Percentiles rank a stretch among this genome's conserved stretches.
Conservation (phyloP, 2,797 vertebrate species). For the Choloepus didactylus region DNA sequence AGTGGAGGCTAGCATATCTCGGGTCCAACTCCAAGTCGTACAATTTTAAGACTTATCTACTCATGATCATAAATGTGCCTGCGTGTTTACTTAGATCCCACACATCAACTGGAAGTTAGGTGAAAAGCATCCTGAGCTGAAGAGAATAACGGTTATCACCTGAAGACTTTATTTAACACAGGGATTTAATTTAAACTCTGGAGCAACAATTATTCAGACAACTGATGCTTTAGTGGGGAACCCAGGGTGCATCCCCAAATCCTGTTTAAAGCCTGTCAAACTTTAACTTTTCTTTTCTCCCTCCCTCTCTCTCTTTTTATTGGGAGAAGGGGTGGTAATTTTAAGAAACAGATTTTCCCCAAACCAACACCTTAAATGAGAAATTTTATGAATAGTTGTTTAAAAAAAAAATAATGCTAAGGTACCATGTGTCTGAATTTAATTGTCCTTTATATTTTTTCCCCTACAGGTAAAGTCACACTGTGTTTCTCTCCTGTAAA, state of each 20-base stretch:
- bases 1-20: not conserved
- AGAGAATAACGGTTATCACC: not conserved
- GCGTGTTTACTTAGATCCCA: not conserved
- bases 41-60: not conserved
- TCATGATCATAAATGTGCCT: not conserved
- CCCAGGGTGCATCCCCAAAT: not conserved
- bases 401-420: not conserved
- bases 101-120: not conserved
- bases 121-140: not conserved
- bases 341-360: not conserved
- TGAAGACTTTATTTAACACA: not conserved
- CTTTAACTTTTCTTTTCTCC: not conserved
- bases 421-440: not conserved
- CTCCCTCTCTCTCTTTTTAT: too few relatives aligned
- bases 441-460: not conserved
- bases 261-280: not conserved
- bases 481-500: not conserved
- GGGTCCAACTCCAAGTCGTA: not conserved
- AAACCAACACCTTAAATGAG: not conserved
- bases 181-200: not conserved
- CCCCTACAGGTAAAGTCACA: not conserved
- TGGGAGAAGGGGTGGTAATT: not conserved
- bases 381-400: not conserved
- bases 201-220: not conserved
- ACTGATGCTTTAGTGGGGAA: not conserved